A percentile compares a stretch with the other conserved stretches of the same genome.
phyloP scores from a whole-genome alignment of 2,113 vertebrate species.

The Sturnus vulgaris region DNA sequence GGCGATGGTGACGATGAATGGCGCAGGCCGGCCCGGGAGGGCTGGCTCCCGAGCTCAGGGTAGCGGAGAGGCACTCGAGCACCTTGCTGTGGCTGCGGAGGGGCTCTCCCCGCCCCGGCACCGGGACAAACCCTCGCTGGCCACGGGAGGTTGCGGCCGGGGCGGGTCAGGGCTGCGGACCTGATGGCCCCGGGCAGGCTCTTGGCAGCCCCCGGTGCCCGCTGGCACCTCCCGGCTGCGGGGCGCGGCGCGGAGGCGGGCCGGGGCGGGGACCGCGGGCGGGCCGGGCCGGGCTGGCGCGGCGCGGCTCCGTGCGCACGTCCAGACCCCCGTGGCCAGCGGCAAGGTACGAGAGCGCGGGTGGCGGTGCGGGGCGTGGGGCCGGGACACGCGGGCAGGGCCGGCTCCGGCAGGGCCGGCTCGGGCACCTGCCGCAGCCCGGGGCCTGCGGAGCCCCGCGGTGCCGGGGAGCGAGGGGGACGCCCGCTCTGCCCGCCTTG shows the following conservation, averaged over 20 bases:
- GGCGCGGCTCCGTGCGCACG: too few species aligned
- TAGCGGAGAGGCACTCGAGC: neutral
- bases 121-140: too few species aligned
- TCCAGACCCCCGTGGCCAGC: too few species aligned
- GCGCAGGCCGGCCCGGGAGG: accelerated
- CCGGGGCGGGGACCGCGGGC: neutral
- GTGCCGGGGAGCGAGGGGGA: neutral
- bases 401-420: neutral
- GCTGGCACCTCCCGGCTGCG: neutral
- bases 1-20: accelerated
- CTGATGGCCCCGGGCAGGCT: too few species aligned
- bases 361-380: neutral
- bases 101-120: neutral
- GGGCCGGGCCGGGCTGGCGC: neutral
- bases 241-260: too few species aligned
- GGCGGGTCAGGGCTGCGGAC: neutral
- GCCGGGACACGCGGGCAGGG: neutral
- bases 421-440: neutral
- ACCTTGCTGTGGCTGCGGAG: accelerated
- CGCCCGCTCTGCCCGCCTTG: neutral
- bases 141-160: neutral
- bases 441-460: neutral
- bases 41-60: neutral
- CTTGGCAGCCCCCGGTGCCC: accelerated
- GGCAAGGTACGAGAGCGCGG: too few species aligned